phyloP scores from a whole-genome alignment of 1,140 invertebrate genomes.

The Megalonaias nervosa region DNA sequence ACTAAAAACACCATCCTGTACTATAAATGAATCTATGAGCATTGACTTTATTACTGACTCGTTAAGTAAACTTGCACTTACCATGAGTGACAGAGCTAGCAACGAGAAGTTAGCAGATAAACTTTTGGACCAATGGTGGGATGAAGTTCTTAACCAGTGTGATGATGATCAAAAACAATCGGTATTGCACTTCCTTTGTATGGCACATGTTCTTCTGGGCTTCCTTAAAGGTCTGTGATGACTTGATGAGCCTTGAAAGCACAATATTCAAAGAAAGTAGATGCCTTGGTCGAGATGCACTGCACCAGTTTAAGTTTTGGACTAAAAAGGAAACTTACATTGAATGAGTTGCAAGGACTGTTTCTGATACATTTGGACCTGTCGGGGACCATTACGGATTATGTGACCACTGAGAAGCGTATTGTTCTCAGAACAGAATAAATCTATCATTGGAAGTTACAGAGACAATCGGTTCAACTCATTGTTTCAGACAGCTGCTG shows the following conservation, averaged over 20 bases:
- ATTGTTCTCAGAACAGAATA: no score
- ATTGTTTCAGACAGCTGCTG: constrained; percentile 19
- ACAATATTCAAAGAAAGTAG: no score
- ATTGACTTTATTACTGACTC: not conserved
- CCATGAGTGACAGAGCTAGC: constrained; percentile 20
- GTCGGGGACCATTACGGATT: constrained; percentile 27
- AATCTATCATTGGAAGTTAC: constrained; percentile 20
- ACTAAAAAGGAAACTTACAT: constrained; percentile 5
- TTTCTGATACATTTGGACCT: constrained; percentile 27
- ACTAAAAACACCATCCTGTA: no score
- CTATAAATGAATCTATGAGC: no score
- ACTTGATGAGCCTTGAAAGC: no score
- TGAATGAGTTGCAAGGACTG: constrained; percentile 14
- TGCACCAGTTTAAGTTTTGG: constrained; percentile 19
- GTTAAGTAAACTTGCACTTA: constrained; percentile 12
- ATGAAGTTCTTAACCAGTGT: no score
- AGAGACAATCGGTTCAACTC: constrained; percentile 19
- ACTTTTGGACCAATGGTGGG: constrained; percentile 12
- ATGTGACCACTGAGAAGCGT: no score
- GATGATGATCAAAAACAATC: no score
- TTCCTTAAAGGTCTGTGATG: no score
- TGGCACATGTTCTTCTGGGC: no score
- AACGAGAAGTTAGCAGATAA: constrained; percentile 17
- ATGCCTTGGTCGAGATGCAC: constrained; percentile 10
- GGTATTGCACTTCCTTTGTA: no score